A percentile compares a stretch with the other conserved stretches of the same genome.
Evolutionary conservation across 2,888 invertebrate genomes (phyloP).

Genomic region (Caprella mutica): DNA sequence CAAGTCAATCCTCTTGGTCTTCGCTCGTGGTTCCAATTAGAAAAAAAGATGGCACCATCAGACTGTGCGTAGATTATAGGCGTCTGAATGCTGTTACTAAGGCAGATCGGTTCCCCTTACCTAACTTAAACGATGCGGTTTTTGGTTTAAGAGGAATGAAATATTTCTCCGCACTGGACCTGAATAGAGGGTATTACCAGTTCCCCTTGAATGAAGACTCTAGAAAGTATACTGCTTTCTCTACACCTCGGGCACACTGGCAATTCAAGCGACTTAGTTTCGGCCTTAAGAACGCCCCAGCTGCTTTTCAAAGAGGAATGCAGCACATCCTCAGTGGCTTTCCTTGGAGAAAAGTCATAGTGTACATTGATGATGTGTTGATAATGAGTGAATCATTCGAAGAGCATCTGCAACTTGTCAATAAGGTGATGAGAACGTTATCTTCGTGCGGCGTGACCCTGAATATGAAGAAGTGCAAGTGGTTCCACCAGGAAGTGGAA

Average conservation of each 20-base stretch:
- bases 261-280: not conserved
- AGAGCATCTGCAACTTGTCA: not conserved
- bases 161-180: conserved; percentile 1
- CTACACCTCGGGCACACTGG: not conserved
- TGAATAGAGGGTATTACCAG: not conserved
- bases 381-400: not conserved
- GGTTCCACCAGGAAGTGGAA: not conserved
- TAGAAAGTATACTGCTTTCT: not conserved
- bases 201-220: not conserved
- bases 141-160: conserved; percentile 6
- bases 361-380: not conserved
- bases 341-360: not conserved
- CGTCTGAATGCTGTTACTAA: not conserved
- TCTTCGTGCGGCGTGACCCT: not conserved
- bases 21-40: not conserved
- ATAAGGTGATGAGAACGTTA: not conserved
- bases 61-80: conserved; percentile 3
- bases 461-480: not conserved
- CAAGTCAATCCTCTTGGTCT: too few species aligned
- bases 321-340: not conserved
- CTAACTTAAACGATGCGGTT: not conserved
- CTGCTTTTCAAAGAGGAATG: conserved; percentile 2
- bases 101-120: not conserved
- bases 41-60: not conserved
- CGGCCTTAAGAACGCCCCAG: not conserved